Conservation (phyloP, 1,140 invertebrate species). For the Anastrepha obliqua region DNA sequence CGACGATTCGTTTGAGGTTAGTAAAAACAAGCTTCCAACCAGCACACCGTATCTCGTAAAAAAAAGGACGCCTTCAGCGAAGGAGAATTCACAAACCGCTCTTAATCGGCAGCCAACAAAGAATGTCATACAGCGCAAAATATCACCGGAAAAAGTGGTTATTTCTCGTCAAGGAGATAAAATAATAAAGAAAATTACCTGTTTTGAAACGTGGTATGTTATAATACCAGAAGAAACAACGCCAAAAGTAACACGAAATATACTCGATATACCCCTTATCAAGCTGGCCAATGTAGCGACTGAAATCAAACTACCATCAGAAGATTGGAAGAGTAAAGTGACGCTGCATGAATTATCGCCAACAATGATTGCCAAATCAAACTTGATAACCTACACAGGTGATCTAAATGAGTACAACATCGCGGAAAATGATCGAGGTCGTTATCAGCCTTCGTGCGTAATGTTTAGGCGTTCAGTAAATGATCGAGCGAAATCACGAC, state of each 20-base stretch:
- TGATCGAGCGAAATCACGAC: conserved; percentile 63
- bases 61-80: conserved; percentile 26
- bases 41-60: conserved; percentile 28
- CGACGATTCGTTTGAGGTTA: neutral
- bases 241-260: conserved; percentile 58
- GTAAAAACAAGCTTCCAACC: conserved; percentile 16
- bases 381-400: conserved; percentile 67
- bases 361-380: conserved; percentile 61
- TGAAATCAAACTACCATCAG: conserved; percentile 63
- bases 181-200: conserved; percentile 72
- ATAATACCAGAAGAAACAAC: conserved; percentile 62
- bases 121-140: conserved; percentile 38
- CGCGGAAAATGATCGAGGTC: conserved; percentile 67
- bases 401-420: conserved; percentile 69
- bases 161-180: conserved; percentile 70
- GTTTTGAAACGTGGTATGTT: conserved; percentile 74
- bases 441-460: conserved; percentile 71
- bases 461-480: conserved; percentile 66
- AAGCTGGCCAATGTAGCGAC: conserved; percentile 68
- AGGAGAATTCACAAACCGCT: conserved; percentile 56
- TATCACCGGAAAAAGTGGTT: conserved; percentile 65
- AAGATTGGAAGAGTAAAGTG: conserved; percentile 70
- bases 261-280: conserved; percentile 68
- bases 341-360: conserved; percentile 69
- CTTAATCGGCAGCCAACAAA: conserved; percentile 37